phyloP scores from a whole-genome alignment of 1,140 invertebrate genomes.

The Ostrea denselamellosa region DNA sequence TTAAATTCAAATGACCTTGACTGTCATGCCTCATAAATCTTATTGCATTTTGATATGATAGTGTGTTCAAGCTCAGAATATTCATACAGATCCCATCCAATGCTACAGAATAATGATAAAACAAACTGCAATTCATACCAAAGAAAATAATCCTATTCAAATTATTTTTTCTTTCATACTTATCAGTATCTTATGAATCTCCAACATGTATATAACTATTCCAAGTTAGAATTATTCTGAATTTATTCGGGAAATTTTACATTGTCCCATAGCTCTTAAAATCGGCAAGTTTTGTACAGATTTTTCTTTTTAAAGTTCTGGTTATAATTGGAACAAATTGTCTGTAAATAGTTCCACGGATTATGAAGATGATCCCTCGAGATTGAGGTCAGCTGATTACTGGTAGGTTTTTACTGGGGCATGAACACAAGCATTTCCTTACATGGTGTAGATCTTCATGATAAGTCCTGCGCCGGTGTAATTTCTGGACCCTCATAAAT shows the following conservation, averaged over 20 bases:
- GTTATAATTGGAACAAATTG: not conserved
- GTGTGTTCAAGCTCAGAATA: not conserved
- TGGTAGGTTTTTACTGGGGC: not conserved
- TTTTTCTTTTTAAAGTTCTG: not conserved
- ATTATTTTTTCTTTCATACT: not conserved
- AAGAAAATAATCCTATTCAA: too few species aligned
- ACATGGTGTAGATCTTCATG: not conserved
- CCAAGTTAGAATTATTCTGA: not conserved
- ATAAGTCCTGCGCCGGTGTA: not conserved
- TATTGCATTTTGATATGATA: not conserved
- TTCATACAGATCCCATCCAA: not conserved
- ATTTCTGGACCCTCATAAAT: not conserved
- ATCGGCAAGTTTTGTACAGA: not conserved
- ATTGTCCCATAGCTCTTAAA: not conserved
- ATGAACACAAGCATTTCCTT: not conserved
- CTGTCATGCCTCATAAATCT: not conserved
- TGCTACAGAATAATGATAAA: too few species aligned
- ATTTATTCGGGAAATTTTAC: not conserved
- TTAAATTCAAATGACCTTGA: constrained; percentile 10
- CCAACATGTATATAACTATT: not conserved
- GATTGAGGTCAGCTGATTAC: not conserved
- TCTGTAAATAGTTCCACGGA: not conserved
- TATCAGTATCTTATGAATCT: not conserved
- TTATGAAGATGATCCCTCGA: not conserved
- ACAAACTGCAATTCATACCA: too few species aligned